Conservation (phyloP, 2,797 vertebrate genomes). For the Danio choprae region DNA sequence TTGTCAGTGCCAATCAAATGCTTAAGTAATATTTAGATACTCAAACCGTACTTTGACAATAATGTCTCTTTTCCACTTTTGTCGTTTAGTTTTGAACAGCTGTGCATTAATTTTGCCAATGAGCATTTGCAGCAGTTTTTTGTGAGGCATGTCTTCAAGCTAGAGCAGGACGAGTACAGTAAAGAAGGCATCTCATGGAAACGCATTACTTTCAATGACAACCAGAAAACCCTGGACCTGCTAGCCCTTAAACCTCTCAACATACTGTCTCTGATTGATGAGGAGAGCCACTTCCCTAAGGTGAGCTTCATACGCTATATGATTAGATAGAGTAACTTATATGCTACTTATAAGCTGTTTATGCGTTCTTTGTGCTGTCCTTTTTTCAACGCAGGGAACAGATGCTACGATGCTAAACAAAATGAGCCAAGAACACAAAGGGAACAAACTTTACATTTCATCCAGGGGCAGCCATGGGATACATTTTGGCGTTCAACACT, state of each 20-base stretch:
- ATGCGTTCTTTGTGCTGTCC: not conserved
- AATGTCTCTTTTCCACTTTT: not conserved
- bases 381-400: slow-evolving; percentile 81
- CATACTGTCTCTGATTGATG: slow-evolving; percentile 85
- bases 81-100: slow-evolving; percentile 90
- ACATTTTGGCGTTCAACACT: slow-evolving; percentile 89
- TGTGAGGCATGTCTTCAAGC: slow-evolving; percentile 87
- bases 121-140: slow-evolving; percentile 98
- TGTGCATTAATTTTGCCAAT: slow-evolving; percentile 96
- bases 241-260: slow-evolving; percentile 84
- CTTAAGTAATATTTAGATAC: not conserved
- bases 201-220: slow-evolving; percentile 86
- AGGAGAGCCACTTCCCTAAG: slow-evolving; percentile 92
- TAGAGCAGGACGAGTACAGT: slow-evolving; percentile 91
- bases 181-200: slow-evolving; percentile 85
- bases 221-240: slow-evolving; percentile 85
- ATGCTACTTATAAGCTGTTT: not conserved
- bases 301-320: slow-evolving; percentile 63
- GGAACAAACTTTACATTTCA: slow-evolving; percentile 78
- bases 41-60: not conserved
- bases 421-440: slow-evolving; percentile 81
- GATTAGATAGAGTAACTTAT: not conserved
- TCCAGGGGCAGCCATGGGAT: slow-evolving; percentile 81
- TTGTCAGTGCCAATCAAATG: too few relatives aligned
- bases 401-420: slow-evolving; percentile 90